phyloP scores from a whole-genome alignment of 37 sponge, comb jelly and placozoan species.

The Cladorhizidae sp. region DNA sequence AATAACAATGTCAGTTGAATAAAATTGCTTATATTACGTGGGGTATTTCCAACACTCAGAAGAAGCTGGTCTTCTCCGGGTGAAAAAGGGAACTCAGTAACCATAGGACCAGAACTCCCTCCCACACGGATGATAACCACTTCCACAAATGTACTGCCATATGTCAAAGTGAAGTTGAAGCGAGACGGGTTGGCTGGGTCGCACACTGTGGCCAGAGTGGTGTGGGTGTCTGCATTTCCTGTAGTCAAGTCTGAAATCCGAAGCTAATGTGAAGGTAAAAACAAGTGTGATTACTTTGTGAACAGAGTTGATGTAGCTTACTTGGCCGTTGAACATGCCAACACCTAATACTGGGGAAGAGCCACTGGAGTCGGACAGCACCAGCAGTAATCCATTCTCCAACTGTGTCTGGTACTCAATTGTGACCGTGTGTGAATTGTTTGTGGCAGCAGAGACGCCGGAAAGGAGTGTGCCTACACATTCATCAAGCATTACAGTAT shows the following conservation, averaged over 20 bases:
- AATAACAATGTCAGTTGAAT: too few species aligned
- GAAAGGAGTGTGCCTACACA: neutral
- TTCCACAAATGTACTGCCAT: neutral
- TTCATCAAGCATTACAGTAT: too few species aligned
- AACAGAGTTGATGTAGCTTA: constrained; percentile 1
- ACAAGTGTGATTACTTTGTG: neutral
- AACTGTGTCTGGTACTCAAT: constrained; percentile 6
- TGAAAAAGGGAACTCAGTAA: neutral
- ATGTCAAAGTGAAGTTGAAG: constrained; percentile 8
- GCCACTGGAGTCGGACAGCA: neutral
- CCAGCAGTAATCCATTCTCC: constrained; percentile 31
- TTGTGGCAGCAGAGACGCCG: neutral
- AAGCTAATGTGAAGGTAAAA: constrained; percentile 5
- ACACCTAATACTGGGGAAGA: constrained; percentile 5
- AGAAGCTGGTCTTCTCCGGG: neutral
- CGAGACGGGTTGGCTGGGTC: neutral
- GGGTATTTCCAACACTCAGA: constrained; percentile 34
- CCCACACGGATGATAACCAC: neutral
- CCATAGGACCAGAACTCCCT: neutral
- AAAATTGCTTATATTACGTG: constrained; percentile 14
- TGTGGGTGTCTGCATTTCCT: neutral
- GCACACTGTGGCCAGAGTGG: neutral
- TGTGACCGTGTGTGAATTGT: neutral
- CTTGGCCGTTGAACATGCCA: constrained; percentile 44
- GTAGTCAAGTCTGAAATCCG: constrained; percentile 20